Percentiles rank a stretch among this genome's conserved stretches.
These are phyloP conservation scores for Peromyscus eremicus DNA, from an alignment of 2,797 vertebrate species.

Conservation along the genomic window DNA sequence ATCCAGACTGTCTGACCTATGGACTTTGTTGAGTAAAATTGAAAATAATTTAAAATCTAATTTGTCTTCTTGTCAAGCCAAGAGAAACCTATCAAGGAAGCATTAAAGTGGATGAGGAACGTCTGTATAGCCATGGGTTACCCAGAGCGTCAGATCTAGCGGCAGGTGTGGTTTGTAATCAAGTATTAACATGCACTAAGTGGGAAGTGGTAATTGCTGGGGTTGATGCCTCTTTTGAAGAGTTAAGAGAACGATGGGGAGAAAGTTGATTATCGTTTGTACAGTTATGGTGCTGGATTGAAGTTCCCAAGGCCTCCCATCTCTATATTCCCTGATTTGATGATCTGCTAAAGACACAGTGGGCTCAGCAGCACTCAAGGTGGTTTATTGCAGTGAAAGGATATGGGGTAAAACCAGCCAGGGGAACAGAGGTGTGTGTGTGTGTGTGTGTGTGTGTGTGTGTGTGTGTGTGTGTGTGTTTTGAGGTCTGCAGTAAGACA, in stretches of 20 bases:
- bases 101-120: neutral
- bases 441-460: no score
- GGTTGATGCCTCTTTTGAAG: neutral
- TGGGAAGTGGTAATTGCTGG: neutral
- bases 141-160: neutral
- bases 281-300: neutral
- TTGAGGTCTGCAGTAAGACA: no score
- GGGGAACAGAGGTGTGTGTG: neutral
- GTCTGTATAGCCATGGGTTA: neutral
- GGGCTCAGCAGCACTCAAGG: neutral
- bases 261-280: neutral
- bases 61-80: neutral
- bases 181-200: neutral
- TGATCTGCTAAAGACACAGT: neutral
- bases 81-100: neutral
- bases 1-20: neutral
- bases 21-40: constrained; percentile 39
- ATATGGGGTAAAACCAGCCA: neutral
- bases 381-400: neutral
- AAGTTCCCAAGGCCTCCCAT: neutral
- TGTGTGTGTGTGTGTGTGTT: no score
- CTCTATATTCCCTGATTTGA: neutral
- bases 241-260: neutral
- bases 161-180: neutral
- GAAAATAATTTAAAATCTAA: constrained; percentile 60